phyloP scores from a whole-genome alignment of 2,113 vertebrate species.

The Sinocyclocheilus anophthalmus region DNA sequence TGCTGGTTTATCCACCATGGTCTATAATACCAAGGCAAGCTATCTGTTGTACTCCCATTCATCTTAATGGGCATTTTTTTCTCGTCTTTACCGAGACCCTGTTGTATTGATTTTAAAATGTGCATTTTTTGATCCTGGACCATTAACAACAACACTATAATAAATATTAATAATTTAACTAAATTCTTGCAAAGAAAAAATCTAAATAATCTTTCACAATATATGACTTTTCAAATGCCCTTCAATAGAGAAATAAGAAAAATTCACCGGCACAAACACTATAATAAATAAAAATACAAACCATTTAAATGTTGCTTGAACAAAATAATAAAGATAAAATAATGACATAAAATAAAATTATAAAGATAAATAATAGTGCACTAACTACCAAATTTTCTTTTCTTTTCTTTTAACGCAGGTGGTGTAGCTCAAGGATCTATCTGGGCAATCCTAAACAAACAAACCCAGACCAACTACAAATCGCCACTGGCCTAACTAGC shows the following conservation, averaged over 20 bases:
- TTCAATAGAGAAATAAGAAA: not conserved
- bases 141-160: not conserved
- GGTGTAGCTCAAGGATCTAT: not conserved
- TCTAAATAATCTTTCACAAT: not conserved
- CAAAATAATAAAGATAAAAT: too few species aligned
- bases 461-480: not conserved
- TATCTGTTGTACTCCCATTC: constrained; percentile 15
- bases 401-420: not conserved
- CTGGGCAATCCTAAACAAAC: not conserved
- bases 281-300: not conserved
- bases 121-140: not conserved
- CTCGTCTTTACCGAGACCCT: not conserved
- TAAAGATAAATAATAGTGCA: not conserved
- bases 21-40: not conserved
- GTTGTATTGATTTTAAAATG: not conserved
- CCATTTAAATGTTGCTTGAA: too few species aligned
- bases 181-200: not conserved
- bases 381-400: not conserved
- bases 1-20: not conserved
- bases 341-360: too few species aligned
- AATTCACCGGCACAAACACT: not conserved
- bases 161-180: not conserved
- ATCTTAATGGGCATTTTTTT: not conserved
- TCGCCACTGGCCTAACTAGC: not conserved
- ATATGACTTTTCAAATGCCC: not conserved